phyloP scores from a whole-genome alignment of 2,888 invertebrate species.

The Tetranychus piercei region DNA sequence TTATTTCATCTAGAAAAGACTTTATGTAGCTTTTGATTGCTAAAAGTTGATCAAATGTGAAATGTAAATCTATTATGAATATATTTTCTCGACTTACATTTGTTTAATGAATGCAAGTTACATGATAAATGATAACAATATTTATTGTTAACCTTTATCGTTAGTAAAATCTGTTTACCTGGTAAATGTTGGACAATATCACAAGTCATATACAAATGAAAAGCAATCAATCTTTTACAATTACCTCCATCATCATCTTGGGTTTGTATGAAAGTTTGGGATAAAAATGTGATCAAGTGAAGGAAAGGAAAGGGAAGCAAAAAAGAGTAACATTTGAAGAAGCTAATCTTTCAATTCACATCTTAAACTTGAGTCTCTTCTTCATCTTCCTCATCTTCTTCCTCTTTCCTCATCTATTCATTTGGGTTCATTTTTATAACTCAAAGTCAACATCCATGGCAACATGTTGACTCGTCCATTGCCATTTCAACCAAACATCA shows the following conservation, averaged over 20 bases:
- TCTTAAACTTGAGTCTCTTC: background rate
- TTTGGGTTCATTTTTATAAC: background rate
- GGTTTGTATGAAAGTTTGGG: background rate
- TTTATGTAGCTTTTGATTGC: too few relatives aligned
- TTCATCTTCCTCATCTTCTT: background rate
- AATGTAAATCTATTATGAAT: too few relatives aligned
- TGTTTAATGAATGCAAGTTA: slow-evolving; percentile 1
- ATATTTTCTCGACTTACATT: background rate
- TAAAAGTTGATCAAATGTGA: too few relatives aligned
- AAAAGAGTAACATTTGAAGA: background rate
- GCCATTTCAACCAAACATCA: background rate
- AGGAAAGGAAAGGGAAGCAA: background rate
- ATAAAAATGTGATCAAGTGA: background rate
- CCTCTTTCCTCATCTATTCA: background rate
- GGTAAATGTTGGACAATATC: background rate
- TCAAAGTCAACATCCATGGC: background rate
- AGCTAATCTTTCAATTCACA: background rate
- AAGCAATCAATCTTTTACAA: background rate
- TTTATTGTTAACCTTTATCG: background rate
- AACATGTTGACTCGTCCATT: background rate
- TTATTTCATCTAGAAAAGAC: too few relatives aligned
- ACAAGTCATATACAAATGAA: background rate
- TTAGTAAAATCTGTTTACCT: background rate
- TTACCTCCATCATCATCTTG: background rate
- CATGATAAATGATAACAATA: background rate